Base-by-base conservation (phyloP, 2,888 invertebrate species). In the Luperina testacea region DNA sequence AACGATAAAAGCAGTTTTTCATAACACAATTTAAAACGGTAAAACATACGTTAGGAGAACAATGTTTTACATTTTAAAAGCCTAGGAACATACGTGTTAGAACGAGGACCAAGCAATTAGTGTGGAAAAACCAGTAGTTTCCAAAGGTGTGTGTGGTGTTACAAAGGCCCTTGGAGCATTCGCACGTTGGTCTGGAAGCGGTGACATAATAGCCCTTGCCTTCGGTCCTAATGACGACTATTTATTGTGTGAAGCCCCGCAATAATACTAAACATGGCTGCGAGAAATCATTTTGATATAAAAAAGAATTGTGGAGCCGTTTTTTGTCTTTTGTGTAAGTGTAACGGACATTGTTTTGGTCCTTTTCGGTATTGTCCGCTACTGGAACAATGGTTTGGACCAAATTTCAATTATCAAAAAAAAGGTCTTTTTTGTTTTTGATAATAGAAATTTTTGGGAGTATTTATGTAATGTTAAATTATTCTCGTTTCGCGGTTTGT, bases 151-250 rank as follows among this genome's bases (percentile, higher is more conserved):
- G 90, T 90, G 92, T 89, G 90, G 88, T 86, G 80, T 87, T 88
- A 89, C 87, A 92, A 93, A 89, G 85, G 82, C 82, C 72, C 88
- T 88, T 69, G 79, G 81, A 89, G 89, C 82, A 59, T 75, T 70
- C 79, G 86, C 82, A 83, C 88, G 87, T 86, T 90, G 88, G 85
- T 81, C 76, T 77, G 78, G 70, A 83, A 82, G 84, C 88, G 82
- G 88, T 86, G 82, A 80, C 81, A 88, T 92, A 92, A 93, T 91
- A 89, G 90, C 88, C 83, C 93, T 92, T 89, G 86, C 87, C 86
- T 87, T 80, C 72, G 72, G 82, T 85, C 85, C 91, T 94, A 95
- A 95, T 92, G 94, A 94, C 91, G 88, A 91, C 93, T 92, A 93
- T 93, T 94, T 94, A 91, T 91, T 92, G 90, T 91, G 90, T 90